Evolutionary conservation across 1,140 invertebrate genomes (phyloP).

Genomic region (Drosophila busckii): DNA sequence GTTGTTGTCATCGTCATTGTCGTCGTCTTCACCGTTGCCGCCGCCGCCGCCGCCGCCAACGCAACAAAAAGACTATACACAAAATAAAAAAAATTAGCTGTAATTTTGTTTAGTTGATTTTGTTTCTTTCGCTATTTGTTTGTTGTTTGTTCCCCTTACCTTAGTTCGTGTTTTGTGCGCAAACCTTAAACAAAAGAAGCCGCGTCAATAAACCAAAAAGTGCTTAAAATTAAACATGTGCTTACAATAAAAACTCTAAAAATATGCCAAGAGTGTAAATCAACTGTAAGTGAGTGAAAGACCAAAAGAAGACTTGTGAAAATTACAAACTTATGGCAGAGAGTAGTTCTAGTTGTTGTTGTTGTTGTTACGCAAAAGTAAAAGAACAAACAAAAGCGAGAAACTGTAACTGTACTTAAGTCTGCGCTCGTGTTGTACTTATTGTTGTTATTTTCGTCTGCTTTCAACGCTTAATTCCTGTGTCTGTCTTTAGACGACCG

Average conservation of each 20-base stretch:
- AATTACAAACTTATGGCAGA: slow-evolving; percentile 1
- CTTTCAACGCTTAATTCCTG: slow-evolving; percentile 26
- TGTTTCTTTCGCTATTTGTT: slow-evolving; percentile 4
- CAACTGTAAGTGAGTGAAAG: too few species aligned
- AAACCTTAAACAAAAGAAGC: too few species aligned
- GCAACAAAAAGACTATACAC: slow-evolving; percentile 8
- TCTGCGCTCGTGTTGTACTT: slow-evolving; percentile 9
- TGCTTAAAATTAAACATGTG: too few species aligned
- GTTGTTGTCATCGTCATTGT: slow-evolving; percentile 25
- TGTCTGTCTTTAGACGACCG: slow-evolving; percentile 25
- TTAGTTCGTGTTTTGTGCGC: not conserved
- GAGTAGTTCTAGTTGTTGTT: slow-evolving; percentile 7
- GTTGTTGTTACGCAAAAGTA: slow-evolving; percentile 26
- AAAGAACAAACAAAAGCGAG: too few species aligned
- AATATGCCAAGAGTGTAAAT: too few species aligned
- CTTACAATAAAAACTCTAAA: too few species aligned
- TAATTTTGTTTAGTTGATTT: slow-evolving; percentile 8
- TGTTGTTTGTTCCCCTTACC: not conserved
- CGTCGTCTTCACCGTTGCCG: slow-evolving; percentile 12
- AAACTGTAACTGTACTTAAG: slow-evolving; percentile 36
- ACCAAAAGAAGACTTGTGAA: too few species aligned
- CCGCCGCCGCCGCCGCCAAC: slow-evolving; percentile 17
- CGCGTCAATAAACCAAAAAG: too few species aligned
- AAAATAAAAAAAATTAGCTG: not conserved
- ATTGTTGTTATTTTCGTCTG: slow-evolving; percentile 11